A percentile compares a stretch with the other conserved stretches of the same genome.
These are phyloP conservation scores for Tipula helvola DNA, from an alignment of 2,888 invertebrate species.

Conservation along the genomic window DNA sequence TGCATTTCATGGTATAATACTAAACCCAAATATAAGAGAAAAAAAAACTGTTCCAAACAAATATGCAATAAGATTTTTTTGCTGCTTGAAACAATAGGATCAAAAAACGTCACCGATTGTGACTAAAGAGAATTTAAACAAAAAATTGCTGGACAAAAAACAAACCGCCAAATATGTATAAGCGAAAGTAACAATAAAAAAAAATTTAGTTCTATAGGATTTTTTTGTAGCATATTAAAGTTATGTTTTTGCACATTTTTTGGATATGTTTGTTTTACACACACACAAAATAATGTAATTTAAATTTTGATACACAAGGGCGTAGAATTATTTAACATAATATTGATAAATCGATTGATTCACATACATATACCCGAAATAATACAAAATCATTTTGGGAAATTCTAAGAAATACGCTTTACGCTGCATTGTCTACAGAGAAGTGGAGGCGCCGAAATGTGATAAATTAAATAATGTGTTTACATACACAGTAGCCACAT, in stretches of 20 bases:
- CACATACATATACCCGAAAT: background rate
- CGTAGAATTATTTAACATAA: constrained; percentile 4
- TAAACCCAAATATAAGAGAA: background rate
- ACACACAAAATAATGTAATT: background rate
- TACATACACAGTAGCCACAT: background rate
- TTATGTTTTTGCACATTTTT: background rate
- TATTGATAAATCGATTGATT: constrained; percentile 4
- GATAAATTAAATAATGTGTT: background rate
- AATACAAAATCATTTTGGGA: background rate
- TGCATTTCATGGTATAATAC: background rate
- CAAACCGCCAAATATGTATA: background rate
- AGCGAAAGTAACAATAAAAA: background rate
- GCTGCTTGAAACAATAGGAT: background rate
- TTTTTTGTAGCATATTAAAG: background rate
- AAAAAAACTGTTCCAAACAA: background rate
- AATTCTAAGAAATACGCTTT: background rate
- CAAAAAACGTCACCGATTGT: background rate
- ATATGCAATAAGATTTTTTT: background rate
- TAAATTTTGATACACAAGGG: background rate
- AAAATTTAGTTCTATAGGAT: background rate
- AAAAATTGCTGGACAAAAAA: background rate
- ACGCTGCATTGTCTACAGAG: background rate
- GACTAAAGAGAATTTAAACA: background rate
- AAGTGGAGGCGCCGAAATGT: background rate
- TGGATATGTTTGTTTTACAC: background rate